Conservation (phyloP, 2,797 vertebrate species). For the Poeciliopsis paucimaculata region DNA sequence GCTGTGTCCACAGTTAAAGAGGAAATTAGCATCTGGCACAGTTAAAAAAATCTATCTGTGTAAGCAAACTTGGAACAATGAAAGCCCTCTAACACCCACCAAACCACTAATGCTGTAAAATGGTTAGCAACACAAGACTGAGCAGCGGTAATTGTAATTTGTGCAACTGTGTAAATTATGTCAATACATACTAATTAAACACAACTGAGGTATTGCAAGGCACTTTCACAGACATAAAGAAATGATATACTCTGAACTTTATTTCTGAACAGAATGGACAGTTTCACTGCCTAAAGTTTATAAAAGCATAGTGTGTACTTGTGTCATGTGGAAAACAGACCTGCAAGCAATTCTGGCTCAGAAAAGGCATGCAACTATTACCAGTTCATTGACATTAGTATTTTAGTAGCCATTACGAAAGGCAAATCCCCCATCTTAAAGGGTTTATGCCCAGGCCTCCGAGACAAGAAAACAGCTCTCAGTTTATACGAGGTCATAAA, state of each 20-base stretch:
- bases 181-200: slow-evolving; percentile 40
- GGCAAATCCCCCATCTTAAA: slow-evolving; percentile 71
- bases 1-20: slow-evolving; percentile 25
- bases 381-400: slow-evolving; percentile 71
- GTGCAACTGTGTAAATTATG: slow-evolving; percentile 34
- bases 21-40: slow-evolving; percentile 48
- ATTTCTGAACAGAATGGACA: slow-evolving; percentile 45
- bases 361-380: slow-evolving; percentile 65
- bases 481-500: slow-evolving; percentile 81
- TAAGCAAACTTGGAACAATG: slow-evolving; percentile 33
- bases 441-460: slow-evolving; percentile 72
- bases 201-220: slow-evolving; percentile 39
- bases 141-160: slow-evolving; percentile 30
- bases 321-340: slow-evolving; percentile 69
- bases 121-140: slow-evolving; percentile 18
- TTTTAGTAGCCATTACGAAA: slow-evolving; percentile 77
- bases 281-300: slow-evolving; percentile 46
- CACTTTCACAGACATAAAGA: slow-evolving; percentile 27
- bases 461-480: slow-evolving; percentile 77
- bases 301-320: slow-evolving; percentile 49
- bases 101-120: slow-evolving; percentile 36
- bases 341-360: slow-evolving; percentile 65
- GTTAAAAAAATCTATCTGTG: slow-evolving; percentile 29
- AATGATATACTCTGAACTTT: slow-evolving; percentile 26
- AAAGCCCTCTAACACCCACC: slow-evolving; percentile 19